phyloP scores from a whole-genome alignment of 2,797 vertebrate genomes.

The Lindbergichthys nudifrons region DNA sequence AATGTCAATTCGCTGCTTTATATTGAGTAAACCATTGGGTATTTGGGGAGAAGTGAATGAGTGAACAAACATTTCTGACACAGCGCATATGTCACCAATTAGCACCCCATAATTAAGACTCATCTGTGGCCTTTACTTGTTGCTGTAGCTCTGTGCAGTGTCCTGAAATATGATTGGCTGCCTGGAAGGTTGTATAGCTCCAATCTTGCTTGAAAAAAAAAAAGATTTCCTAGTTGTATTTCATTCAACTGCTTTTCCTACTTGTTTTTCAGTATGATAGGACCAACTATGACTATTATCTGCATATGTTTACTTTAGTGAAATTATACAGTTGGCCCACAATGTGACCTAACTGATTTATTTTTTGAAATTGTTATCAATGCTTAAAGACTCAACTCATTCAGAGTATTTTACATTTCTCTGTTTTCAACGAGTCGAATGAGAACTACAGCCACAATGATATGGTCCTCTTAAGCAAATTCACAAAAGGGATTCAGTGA shows the following conservation, averaged over 20 bases:
- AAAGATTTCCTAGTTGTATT: background rate
- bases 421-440: background rate
- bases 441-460: background rate
- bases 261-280: background rate
- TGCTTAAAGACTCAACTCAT: background rate
- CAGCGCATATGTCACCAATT: background rate
- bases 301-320: background rate
- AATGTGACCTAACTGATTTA: background rate
- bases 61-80: background rate
- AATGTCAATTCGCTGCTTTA: too few relatives aligned
- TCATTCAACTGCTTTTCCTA: background rate
- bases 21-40: too few relatives aligned
- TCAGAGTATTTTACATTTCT: background rate
- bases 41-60: too few relatives aligned
- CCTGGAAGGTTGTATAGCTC: background rate
- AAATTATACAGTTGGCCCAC: background rate
- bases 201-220: background rate
- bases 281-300: background rate
- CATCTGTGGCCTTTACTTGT: background rate
- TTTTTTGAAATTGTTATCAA: background rate
- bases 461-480: background rate
- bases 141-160: background rate
- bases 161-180: background rate
- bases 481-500: background rate
- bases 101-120: too few relatives aligned